Base-by-base conservation (phyloP, 2,797 vertebrate genomes). In the Chanos chanos region DNA sequence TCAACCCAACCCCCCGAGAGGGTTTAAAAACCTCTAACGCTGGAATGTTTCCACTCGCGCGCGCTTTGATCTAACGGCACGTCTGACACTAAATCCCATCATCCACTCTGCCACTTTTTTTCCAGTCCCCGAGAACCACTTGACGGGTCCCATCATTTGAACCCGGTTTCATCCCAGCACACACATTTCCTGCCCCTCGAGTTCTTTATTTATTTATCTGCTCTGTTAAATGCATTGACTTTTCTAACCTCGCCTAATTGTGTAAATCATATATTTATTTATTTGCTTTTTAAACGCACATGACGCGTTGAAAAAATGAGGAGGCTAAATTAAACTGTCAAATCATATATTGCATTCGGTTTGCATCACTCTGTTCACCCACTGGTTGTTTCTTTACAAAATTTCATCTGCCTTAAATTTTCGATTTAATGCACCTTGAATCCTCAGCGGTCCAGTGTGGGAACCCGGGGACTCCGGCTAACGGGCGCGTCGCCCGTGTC, bases 401-500 rank as follows among this genome's bases (percentile, higher is more conserved):
- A 1, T 25, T 8, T 47, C 28, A 13, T 47, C 47, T 28, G 24
- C 4, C 16, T 47, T 45, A 22, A 5, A 5, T 45, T 22, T 27
- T 24, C 3, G 7, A 22, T 0, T n/a, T 13, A 6, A 28, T 9
- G 15, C 19, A 50, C 24, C 16, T 10, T 7, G 30, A 41, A 25
- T 24, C 25, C 31, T 24, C 18, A 99, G 96, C 95, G 69, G 87
- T 98, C 9, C 94, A 97, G 18, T 98, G 96, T 76, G 92, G 91
- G 33, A 99, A 99, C 67, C 94, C 96, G 51, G 92, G 92, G 60
- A 94, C 94, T 41, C 93, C 94, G 0, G 87, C 92, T 57, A 94
- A 98, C 15, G 92, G 95, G 7, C 92, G 82, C 39, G 89, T 98
- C 25, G 91, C 91, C 77, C 92, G 84, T n/a, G 83, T 94, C 40